These are phyloP conservation scores for Andrena haemorrhoa DNA, from an alignment of 2,888 invertebrate genomes.

Conservation along the genomic window DNA sequence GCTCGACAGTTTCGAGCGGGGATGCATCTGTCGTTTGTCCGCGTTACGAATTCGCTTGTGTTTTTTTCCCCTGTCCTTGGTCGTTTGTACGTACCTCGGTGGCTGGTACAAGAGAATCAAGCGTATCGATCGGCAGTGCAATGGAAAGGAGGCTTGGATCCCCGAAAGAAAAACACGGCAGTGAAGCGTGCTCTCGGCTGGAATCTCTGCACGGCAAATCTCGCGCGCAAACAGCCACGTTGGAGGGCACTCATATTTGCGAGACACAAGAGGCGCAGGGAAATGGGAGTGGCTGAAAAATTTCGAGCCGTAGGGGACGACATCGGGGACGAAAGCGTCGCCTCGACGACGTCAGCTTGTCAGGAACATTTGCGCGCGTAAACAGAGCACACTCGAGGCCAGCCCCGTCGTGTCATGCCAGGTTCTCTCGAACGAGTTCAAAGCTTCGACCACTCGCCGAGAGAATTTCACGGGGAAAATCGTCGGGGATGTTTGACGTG, in stretches of 20 bases:
- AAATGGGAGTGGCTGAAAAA: constrained; percentile 32
- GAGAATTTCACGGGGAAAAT: background rate
- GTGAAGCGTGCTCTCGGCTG: background rate
- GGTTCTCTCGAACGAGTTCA: constrained; percentile 36
- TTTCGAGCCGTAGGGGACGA: constrained; percentile 29
- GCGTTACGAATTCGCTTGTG: no score
- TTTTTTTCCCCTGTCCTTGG: background rate
- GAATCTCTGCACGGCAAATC: constrained; percentile 16
- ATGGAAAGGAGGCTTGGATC: constrained; percentile 11
- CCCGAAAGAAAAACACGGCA: constrained; percentile 7
- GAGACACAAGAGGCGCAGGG: constrained; percentile 22
- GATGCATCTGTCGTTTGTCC: no score
- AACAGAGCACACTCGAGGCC: constrained; percentile 53
- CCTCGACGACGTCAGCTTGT: constrained; percentile 18
- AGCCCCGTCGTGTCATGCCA: constrained; percentile 10
- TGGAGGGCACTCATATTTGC: constrained; percentile 30
- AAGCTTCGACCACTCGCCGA: background rate
- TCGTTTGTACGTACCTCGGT: background rate
- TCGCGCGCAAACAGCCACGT: constrained; percentile 27
- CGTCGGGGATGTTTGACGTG: background rate
- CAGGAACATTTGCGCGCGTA: constrained; percentile 62
- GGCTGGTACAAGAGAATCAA: background rate
- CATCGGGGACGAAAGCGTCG: constrained; percentile 37
- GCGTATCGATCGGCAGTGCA: background rate
- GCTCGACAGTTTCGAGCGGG: background rate